Evolutionary conservation across 1,140 invertebrate genomes (phyloP), one percentile per base, ranked within the genome.

Genomic region (Holcopasites calliopsidis): DNA sequence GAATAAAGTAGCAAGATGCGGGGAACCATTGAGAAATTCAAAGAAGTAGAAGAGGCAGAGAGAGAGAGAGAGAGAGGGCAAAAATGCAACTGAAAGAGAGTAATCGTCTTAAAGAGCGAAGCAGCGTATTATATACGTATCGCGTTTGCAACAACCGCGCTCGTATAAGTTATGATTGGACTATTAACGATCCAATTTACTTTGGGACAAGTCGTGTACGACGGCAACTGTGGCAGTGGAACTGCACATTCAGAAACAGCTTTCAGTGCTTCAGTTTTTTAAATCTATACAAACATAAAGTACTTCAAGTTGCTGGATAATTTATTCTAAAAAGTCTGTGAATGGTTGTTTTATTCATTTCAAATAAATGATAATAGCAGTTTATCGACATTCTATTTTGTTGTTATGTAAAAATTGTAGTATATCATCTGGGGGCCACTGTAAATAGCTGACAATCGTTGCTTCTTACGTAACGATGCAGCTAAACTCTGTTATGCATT

Each of bases 111-210:
- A 8, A 68, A 74, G 76, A 47, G 35, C 28, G 26, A 28, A 21
- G 28, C 38, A 2, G n/a, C n/a, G 31, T 55, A 47, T n/a, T 44
- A 75, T 58, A 23, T 54, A 40, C 57, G 26, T 26, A 35, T n/a
- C 8, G 28, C 49, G 55, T 65, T 50, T 50, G 31, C n/a, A 62
- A 40, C 50, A 65, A 69, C 57, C 49, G 28, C 40, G 42, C 33
- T 79, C 70, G 50, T 80, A 80, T 79, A 80, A 75, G 16, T 79
- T 80, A 79, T 57, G 77, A 75, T 49, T 49, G 57, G 62, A 44
- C 42, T 69, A 62, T 80, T 79, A 79, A 80, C 49, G 61, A 80
- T 57, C n/a, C 77, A 61, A 80, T 79, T 79, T 64, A 44, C 18
- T 57, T 61, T 50, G 68, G 73, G 61, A 66, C 76, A 80, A 79